Conservation (phyloP, 2,113 vertebrate genomes). For the Mesoclemmys tuberculata region DNA sequence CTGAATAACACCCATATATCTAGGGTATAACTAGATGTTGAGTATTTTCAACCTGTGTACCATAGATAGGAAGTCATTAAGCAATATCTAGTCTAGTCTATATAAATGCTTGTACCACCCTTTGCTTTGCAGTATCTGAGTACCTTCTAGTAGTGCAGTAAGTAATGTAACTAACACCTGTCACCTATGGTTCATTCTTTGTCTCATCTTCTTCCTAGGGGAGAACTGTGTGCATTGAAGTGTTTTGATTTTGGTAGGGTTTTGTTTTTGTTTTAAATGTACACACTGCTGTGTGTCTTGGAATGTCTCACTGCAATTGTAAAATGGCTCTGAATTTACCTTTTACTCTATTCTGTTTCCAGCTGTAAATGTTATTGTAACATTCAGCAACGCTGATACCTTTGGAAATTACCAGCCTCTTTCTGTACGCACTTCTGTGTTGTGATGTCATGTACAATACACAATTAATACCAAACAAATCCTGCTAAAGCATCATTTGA, state of each 20-base stretch:
- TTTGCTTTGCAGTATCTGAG: slow-evolving; percentile 33
- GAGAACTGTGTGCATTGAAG: neutral
- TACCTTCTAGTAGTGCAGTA: slow-evolving; percentile 26
- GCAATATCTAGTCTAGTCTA: neutral
- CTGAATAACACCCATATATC: neutral
- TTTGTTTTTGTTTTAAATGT: neutral
- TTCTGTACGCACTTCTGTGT: neutral
- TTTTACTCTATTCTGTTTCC: neutral
- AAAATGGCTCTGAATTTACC: slow-evolving; percentile 5
- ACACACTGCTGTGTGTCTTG: neutral
- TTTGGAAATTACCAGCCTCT: neutral
- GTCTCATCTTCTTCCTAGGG: neutral
- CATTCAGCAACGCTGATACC: neutral
- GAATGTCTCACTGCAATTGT: neutral
- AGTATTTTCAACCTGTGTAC: neutral
- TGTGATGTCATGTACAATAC: neutral
- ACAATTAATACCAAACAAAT: neutral
- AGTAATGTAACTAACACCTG: slow-evolving; percentile 3
- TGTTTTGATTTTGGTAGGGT: neutral
- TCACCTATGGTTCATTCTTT: neutral
- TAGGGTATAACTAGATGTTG: neutral
- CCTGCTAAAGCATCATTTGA: neutral
- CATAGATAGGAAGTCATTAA: neutral
- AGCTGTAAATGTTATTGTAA: neutral
- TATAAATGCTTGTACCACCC: slow-evolving; percentile 13